These are phyloP conservation scores for Numida meleagris DNA, from an alignment of 2,113 vertebrate genomes.

Conservation along the genomic window DNA sequence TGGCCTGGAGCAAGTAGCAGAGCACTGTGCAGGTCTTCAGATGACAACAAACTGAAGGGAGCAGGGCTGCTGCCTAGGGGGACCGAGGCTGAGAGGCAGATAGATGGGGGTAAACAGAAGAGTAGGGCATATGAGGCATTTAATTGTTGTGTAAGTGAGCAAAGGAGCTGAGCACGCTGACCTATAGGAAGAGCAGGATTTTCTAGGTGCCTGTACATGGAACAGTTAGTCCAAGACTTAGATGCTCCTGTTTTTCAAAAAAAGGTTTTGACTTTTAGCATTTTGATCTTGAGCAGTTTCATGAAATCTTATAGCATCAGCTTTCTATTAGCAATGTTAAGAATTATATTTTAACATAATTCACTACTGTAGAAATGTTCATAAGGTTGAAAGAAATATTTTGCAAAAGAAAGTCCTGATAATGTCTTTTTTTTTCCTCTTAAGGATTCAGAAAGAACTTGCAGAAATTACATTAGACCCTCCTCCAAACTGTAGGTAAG, in stretches of 20 bases:
- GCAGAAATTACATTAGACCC: conserved; percentile 99
- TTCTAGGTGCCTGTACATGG: not conserved
- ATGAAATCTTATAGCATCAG: not conserved
- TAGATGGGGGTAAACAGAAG: not conserved
- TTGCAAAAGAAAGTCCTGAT: not conserved
- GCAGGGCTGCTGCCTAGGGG: not conserved
- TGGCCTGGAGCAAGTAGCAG: not conserved
- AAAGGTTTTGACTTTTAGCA: not conserved
- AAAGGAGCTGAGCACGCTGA: not conserved
- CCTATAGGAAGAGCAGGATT: not conserved
- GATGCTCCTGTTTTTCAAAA: not conserved
- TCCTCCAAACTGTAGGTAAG: conserved; percentile 99
- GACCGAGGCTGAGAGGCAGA: rapidly evolving
- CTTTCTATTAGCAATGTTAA: not conserved
- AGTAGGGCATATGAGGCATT: not conserved
- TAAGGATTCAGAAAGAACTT: conserved; percentile 98
- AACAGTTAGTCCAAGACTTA: not conserved
- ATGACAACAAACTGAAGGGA: not conserved
- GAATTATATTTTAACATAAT: not conserved
- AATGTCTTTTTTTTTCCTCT: conserved; percentile 42
- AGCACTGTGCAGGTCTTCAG: not conserved
- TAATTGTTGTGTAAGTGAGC: not conserved
- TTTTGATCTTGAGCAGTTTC: not conserved
- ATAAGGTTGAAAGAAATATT: not conserved
- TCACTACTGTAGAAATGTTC: conserved; percentile 12